phyloP scores from a whole-genome alignment of 2,888 invertebrate genomes.

The Lamellibrachia columna region DNA sequence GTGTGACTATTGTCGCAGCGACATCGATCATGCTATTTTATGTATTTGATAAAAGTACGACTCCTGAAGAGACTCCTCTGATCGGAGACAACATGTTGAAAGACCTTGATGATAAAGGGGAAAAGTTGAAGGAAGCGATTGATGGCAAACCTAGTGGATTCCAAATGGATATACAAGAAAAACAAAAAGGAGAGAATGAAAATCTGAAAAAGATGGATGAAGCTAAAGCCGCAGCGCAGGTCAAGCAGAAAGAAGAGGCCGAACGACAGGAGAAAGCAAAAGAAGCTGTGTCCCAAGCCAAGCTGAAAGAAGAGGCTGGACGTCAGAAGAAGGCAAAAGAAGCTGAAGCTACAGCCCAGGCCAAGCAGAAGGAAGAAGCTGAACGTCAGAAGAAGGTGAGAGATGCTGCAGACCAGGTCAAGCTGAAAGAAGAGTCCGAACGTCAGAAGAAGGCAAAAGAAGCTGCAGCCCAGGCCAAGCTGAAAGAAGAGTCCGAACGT shows the following conservation, averaged over 20 bases:
- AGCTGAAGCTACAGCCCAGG: neutral
- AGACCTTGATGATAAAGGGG: neutral
- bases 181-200: neutral
- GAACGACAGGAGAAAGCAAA: no score
- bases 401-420: neutral
- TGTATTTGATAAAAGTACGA: neutral
- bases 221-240: no score
- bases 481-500: neutral
- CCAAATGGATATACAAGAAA: neutral
- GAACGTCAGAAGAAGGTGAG: neutral
- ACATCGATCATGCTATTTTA: slow-evolving; percentile 11
- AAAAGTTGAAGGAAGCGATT: neutral
- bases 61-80: neutral
- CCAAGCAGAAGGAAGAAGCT: neutral
- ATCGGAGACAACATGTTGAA: neutral
- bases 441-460: neutral
- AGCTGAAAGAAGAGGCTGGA: neutral
- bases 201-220: no score
- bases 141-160: neutral
- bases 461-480: neutral
- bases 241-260: no score
- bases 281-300: neutral
- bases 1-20: neutral
- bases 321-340: neutral
- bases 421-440: neutral